Percentiles rank a stretch among this genome's conserved stretches.
Conservation (phyloP, 2,113 vertebrate species). For the rat (Rattus norvegicus) region DNA sequence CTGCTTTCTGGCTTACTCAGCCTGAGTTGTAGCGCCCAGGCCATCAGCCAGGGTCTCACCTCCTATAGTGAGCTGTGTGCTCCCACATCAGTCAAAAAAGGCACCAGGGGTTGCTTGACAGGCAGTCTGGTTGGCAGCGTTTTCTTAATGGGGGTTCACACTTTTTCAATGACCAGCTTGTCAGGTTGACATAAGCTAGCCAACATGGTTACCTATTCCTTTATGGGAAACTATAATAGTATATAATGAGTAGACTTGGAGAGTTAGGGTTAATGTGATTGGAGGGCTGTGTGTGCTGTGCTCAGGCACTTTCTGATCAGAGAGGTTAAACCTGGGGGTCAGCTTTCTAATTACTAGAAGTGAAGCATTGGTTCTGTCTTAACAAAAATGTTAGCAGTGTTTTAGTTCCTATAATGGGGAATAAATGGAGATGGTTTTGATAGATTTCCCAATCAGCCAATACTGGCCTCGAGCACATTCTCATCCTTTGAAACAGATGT, state of each 20-base stretch:
- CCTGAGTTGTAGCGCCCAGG: neutral
- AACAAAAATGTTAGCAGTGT: neutral
- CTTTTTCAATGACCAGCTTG: no score
- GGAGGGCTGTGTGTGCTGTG: neutral
- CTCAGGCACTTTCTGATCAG: neutral
- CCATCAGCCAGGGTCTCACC: neutral
- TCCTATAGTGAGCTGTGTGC: neutral
- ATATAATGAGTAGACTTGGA: neutral
- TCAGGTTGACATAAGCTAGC: neutral
- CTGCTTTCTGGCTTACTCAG: neutral
- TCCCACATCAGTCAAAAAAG: no score
- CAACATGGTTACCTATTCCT: neutral
- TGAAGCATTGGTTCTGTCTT: neutral
- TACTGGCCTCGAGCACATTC: neutral
- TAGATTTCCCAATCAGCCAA: neutral
- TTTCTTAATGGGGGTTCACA: no score
- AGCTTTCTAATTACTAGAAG: no score
- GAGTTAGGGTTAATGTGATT: neutral
- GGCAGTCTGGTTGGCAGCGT: no score
- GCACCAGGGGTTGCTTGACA: no score
- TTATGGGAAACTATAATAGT: neutral
- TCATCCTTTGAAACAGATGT: neutral
- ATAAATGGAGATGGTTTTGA: neutral
- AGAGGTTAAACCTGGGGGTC: neutral
- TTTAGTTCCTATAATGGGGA: neutral